Conservation (phyloP, 2,797 vertebrate species). For the Sorex maritimensis region DNA sequence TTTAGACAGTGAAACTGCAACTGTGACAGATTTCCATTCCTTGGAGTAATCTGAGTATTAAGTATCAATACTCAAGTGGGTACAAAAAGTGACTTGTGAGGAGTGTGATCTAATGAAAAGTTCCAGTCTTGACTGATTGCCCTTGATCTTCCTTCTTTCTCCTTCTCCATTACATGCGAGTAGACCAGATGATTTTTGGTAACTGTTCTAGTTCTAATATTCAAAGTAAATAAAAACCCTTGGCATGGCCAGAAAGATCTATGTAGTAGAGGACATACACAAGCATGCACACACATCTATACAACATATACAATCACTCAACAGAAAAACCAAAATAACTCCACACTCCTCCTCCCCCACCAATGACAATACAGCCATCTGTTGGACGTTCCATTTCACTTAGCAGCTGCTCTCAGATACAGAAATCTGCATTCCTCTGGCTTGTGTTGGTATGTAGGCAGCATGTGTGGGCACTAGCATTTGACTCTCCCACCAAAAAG, state of each 20-base stretch:
- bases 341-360: constrained; percentile 77
- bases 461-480: constrained; percentile 84
- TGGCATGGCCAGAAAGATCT: constrained; percentile 5
- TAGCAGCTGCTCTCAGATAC: constrained; percentile 86
- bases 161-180: constrained; percentile 7
- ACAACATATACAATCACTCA: constrained; percentile 5
- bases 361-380: constrained; percentile 88
- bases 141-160: not conserved
- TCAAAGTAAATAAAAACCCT: constrained; percentile 21
- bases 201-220: constrained; percentile 24
- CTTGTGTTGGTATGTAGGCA: constrained; percentile 81
- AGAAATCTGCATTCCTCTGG: constrained; percentile 86
- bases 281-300: not conserved
- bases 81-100: not conserved
- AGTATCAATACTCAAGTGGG: not conserved
- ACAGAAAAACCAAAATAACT: constrained; percentile 82
- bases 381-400: constrained; percentile 86
- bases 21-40: not conserved
- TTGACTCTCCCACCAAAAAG: constrained; percentile 84
- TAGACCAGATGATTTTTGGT: not conserved
- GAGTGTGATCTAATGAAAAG: not conserved
- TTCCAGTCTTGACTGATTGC: not conserved
- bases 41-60: not conserved
- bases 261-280: constrained; percentile 2
- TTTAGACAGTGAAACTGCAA: constrained; percentile 25